Conservation (phyloP, 2,797 vertebrate genomes). For the Pempheris klunzingeri region DNA sequence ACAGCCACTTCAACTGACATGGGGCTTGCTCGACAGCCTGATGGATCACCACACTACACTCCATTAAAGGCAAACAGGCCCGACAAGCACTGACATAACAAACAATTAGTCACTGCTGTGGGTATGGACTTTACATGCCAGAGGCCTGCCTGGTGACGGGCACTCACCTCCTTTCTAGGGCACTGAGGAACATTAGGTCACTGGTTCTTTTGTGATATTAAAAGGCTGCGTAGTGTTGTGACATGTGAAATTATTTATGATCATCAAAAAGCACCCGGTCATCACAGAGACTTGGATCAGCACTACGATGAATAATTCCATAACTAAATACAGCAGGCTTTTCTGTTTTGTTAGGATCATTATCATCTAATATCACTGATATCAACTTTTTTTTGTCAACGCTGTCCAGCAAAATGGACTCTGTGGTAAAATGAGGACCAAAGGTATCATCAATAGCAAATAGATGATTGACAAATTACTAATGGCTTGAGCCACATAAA, state of each 20-base stretch:
- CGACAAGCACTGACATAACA: slow-evolving; percentile 85
- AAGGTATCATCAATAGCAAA: too few species aligned
- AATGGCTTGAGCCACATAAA: neutral
- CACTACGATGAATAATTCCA: neutral
- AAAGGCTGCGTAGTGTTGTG: neutral
- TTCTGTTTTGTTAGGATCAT: neutral
- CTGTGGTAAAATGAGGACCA: neutral
- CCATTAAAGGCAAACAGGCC: slow-evolving; percentile 85
- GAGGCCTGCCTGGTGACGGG: slow-evolving; percentile 61
- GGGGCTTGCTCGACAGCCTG: slow-evolving; percentile 81
- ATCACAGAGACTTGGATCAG: neutral
- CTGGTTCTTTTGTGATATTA: slow-evolving; percentile 22
- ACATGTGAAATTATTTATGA: slow-evolving; percentile 5
- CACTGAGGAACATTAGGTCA: slow-evolving; percentile 12
- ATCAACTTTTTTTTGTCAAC: neutral
- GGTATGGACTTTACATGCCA: slow-evolving; percentile 66
- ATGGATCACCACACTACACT: slow-evolving; percentile 87
- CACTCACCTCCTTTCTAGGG: slow-evolving; percentile 43
- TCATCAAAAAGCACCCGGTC: neutral
- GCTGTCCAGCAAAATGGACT: neutral
- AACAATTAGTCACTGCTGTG: slow-evolving; percentile 87
- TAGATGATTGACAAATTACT: too few species aligned
- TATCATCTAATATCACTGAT: neutral
- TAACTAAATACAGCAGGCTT: neutral
- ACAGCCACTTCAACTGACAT: slow-evolving; percentile 83